phyloP scores from a whole-genome alignment of 1,140 invertebrate species.

The Caerostris extrusa region DNA sequence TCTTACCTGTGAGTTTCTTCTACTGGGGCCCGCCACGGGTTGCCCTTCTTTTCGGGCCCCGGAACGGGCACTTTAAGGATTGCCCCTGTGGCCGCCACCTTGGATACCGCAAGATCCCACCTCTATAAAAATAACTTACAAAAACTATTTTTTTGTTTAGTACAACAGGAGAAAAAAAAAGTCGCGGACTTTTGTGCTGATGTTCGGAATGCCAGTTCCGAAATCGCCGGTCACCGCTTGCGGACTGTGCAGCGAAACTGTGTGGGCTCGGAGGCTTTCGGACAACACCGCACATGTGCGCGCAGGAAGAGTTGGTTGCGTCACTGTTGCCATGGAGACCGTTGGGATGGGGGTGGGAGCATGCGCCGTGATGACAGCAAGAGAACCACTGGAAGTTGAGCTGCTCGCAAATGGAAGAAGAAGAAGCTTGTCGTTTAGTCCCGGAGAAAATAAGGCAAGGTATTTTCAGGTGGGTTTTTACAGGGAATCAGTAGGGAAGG shows the following conservation, averaged over 20 bases:
- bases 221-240: neutral
- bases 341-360: conserved; percentile 29
- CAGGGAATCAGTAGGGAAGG: too few relatives aligned
- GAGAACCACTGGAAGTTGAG: conserved; percentile 11
- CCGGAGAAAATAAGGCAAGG: too few relatives aligned
- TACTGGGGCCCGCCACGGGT: conserved; percentile 50
- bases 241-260: conserved; percentile 17
- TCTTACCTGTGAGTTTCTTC: conserved; percentile 47
- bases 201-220: neutral
- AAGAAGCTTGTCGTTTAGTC: too few relatives aligned
- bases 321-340: conserved; percentile 56
- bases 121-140: neutral
- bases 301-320: conserved; percentile 51
- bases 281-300: conserved; percentile 40
- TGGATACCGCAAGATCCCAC: neutral
- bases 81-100: conserved; percentile 57
- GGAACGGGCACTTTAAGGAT: conserved; percentile 45
- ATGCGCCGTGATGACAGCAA: conserved; percentile 49
- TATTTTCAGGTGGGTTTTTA: too few relatives aligned
- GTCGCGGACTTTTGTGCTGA: neutral
- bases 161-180: neutral
- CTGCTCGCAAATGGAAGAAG: too few relatives aligned
- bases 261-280: neutral
- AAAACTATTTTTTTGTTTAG: neutral
- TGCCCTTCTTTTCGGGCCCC: conserved; percentile 43